Evolutionary conservation across 64 coral and sea anemone species (phyloP), one percentile per base, ranked within the genome.

Genomic region (Porites australiensis): DNA sequence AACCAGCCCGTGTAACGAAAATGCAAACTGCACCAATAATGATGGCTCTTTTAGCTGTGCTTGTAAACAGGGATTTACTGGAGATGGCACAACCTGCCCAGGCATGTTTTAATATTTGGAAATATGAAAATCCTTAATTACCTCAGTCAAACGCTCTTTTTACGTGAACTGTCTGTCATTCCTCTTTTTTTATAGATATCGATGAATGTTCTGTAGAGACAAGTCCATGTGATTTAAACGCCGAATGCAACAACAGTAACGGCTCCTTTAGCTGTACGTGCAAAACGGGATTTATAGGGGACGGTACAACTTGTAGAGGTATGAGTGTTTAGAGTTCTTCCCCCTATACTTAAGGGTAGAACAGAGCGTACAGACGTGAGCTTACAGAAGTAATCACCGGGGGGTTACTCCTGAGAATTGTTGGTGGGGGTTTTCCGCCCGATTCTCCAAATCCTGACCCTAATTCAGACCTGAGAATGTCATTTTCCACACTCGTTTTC

Each of bases 221-320:
- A 10, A 16, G 22, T 8, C 8, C 53, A 15, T 94, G 93, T 70
- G 70, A 91, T 68, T 6, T 44, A 50, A 18, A 95, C 19, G 88
- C 93, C 12, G 18, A 61, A 22, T 95, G 93, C 21, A 86, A 13
- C 16, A 95, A 95, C 57, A 78, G 22, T 11, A 14, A 20, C 46
- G 93, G 88, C 48, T 91, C 80, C 0, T 95, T 87, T 79, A 44
- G 44, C 14, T 95, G 93, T 64, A 78, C 21, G 3, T 95, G 93
- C 44, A 86, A 79, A 22, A 49, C 45, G 9, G 93, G 93, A 46
- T 95, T 91, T 46, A 90, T 44, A 13, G 82, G 82, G 64, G 68
- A 91, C 51, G 88, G 93, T 9, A 87, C 44, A 67, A 63, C n/a
- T 86, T 91, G 88, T 74, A 8, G 47, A 74, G 43, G 71, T 74